Evolutionary conservation across 2,113 vertebrate genomes (phyloP), one percentile per base, ranked within the genome.

Genomic region (Psephotus haematonotus): DNA sequence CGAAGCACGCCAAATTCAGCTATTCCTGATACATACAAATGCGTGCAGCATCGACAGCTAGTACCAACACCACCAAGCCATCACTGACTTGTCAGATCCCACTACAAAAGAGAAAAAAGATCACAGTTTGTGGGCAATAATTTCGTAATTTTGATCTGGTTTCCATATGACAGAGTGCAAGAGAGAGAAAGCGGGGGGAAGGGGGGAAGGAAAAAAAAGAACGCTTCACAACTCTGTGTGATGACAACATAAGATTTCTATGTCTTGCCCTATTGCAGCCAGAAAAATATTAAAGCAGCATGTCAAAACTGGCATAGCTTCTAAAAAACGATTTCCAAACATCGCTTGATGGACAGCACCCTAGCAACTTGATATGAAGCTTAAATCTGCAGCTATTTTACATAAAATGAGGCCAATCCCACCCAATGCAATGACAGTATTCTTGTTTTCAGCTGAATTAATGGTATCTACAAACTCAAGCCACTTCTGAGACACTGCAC

Each of bases 81-180:
- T 96, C 94, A 94, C 86, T 92, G 92, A 86, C 94, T 95, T 95
- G 94, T 95, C 89, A 94, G 74, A 67, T 97, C 93, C 88, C 86
- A 95, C 96, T 96, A 96, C 94, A 95, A 93, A 97, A 94, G 75
- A 93, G 80, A 93, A 96, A 69, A 87, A 93, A 96, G 90, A 97
- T 97, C 95, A 92, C 93, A 94, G 93, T 95, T 91, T 95, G 88
- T 93, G 93, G 76, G 92, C 94, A 97, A 94, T 93, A 94, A 96
- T 95, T 97, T 97, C 91, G 90, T 96, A 96, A 92, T 96, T 95
- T 96, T 94, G 88, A 92, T 95, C 95, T 96, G 90, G 95, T 96
- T 97, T 97, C 95, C 91, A 91, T 96, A 94, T 94, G 94, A 93
- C 97, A 91, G 81, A 94, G 92, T 83, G 86, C 80, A 93, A 92